Evolutionary conservation across 2,113 vertebrate species (phyloP).

Genomic region (Columba janthina): DNA sequence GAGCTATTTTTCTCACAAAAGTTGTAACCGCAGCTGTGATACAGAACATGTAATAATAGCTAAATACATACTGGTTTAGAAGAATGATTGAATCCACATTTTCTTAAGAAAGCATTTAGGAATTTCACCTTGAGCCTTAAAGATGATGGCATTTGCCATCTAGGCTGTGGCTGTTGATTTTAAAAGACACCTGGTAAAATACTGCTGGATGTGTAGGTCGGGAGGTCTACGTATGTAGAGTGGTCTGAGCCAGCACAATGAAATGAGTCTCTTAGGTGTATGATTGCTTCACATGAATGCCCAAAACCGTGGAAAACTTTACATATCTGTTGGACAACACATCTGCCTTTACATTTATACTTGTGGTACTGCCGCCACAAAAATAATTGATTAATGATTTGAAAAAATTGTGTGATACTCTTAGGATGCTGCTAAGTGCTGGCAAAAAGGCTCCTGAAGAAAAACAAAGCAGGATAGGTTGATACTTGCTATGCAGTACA

Average conservation of each 20-base stretch:
- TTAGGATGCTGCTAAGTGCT: background rate
- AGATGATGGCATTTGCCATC: background rate
- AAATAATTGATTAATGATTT: background rate
- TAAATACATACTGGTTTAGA: background rate
- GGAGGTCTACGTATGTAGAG: background rate
- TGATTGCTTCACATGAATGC: background rate
- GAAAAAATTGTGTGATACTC: background rate
- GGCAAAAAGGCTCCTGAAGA: background rate
- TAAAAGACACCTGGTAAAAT: background rate
- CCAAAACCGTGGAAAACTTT: background rate
- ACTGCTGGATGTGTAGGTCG: background rate
- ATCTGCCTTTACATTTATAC: background rate
- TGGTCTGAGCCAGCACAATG: background rate
- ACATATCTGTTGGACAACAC: fast-evolving
- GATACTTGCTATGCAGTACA: background rate
- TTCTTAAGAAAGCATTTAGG: background rate
- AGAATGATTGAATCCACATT: background rate
- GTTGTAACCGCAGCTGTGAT: background rate
- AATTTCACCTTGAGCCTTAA: background rate
- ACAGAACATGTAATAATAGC: background rate
- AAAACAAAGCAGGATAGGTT: background rate
- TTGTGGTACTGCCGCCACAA: background rate
- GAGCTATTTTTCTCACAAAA: background rate
- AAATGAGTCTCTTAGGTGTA: background rate
- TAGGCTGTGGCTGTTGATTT: background rate